Conservation (phyloP, 2,113 vertebrate species). For the Gopherus flavomarginatus region DNA sequence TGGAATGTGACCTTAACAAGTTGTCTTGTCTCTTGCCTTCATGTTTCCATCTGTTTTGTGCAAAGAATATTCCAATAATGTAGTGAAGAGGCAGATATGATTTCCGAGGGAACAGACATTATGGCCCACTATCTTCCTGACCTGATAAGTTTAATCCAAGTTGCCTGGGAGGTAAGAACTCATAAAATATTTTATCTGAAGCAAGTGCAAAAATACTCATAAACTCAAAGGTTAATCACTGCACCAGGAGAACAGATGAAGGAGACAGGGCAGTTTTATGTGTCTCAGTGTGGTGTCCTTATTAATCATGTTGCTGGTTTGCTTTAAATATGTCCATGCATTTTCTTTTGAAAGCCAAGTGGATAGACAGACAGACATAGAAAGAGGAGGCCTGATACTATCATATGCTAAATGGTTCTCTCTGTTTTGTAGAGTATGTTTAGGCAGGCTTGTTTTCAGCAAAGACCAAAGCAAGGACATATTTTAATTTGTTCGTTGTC, state of each 20-base stretch:
- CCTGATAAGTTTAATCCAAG: conserved; percentile 81
- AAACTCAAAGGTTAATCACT: conserved; percentile 88
- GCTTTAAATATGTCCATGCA: conserved; percentile 65
- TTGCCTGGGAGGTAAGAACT: conserved; percentile 83
- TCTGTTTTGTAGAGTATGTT: background rate
- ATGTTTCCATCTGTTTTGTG: conserved; percentile 77
- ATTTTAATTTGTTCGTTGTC: background rate
- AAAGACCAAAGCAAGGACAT: background rate
- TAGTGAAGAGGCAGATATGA: conserved; percentile 58
- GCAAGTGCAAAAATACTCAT: conserved; percentile 83
- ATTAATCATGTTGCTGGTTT: conserved; percentile 77
- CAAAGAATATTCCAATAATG: conserved; percentile 68
- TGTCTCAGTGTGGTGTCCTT: conserved; percentile 71
- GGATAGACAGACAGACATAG: conserved; percentile 58
- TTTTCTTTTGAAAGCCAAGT: conserved; percentile 71
- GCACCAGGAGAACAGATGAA: conserved; percentile 79
- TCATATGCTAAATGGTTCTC: background rate
- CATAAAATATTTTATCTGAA: conserved; percentile 84
- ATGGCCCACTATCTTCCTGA: conserved; percentile 71
- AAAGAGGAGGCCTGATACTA: conserved; percentile 27
- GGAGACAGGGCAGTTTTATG: conserved; percentile 81
- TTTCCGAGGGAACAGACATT: conserved; percentile 75
- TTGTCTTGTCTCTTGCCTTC: conserved; percentile 72
- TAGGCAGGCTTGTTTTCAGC: background rate
- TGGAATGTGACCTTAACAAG: conserved; percentile 79